Evolutionary conservation across 2,113 vertebrate genomes (phyloP).

Genomic region (Coregonus clupeaformis): DNA sequence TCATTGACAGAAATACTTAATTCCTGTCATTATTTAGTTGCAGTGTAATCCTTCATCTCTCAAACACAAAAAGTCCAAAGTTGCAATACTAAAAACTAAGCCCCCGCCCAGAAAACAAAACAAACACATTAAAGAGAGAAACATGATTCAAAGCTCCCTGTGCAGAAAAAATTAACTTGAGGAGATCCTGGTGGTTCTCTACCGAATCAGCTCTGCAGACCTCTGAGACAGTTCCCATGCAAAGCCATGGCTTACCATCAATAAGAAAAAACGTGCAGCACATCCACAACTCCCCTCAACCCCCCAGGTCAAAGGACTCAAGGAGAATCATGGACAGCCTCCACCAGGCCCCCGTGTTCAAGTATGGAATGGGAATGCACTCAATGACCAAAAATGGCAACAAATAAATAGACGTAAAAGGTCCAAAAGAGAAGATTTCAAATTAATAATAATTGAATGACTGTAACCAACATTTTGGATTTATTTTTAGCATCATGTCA

Average conservation of each 20-base stretch:
- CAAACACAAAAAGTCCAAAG: constrained; percentile 14
- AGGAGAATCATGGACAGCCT: constrained; percentile 20
- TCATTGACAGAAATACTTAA: constrained; percentile 19
- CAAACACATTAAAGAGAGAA: constrained; percentile 59
- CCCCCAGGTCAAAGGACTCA: constrained; percentile 35
- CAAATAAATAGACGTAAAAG: not conserved
- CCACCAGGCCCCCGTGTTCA: constrained; percentile 28
- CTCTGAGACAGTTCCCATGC: constrained; percentile 70
- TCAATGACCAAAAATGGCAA: constrained; percentile 29
- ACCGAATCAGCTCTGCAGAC: constrained; percentile 46
- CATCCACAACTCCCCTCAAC: constrained; percentile 17
- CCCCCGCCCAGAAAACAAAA: constrained; percentile 11
- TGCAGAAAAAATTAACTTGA: constrained; percentile 60
- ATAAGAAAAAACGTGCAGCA: constrained; percentile 67
- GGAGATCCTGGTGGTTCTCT: constrained; percentile 42
- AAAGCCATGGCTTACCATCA: constrained; percentile 68
- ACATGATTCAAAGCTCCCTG: constrained; percentile 70
- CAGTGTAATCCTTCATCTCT: constrained; percentile 13
- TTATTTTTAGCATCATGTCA: constrained; percentile 24
- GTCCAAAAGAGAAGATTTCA: not conserved
- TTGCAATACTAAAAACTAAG: not conserved
- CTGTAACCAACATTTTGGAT: constrained; percentile 20
- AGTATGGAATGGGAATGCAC: constrained; percentile 52
- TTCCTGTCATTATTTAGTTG: constrained; percentile 24
- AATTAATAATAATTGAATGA: not conserved